Percentiles rank a stretch among this genome's conserved stretches.
Conservation (phyloP, 1,140 invertebrate species). For the Pseudomyrmex concolor region DNA sequence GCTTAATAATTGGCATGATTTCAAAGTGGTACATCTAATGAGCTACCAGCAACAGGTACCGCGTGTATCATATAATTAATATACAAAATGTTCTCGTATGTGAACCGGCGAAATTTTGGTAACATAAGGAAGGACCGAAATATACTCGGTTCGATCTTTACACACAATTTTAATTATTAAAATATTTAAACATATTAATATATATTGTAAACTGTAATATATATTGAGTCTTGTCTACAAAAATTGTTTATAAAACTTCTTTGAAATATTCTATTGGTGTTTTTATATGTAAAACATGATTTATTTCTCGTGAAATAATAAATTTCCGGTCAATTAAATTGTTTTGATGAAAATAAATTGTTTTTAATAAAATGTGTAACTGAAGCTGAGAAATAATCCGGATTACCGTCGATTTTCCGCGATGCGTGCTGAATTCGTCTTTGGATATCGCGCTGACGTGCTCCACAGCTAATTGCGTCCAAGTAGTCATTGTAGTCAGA, state of each 20-base stretch:
- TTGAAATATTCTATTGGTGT: no score
- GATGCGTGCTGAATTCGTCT: conserved; percentile 86
- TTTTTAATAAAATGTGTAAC: background rate
- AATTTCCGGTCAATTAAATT: no score
- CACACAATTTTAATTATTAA: no score
- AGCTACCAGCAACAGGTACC: conserved; percentile 31
- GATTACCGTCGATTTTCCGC: conserved; percentile 72
- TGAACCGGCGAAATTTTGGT: background rate
- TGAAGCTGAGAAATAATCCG: background rate
- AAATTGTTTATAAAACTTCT: no score
- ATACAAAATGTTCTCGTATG: background rate
- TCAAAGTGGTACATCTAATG: conserved; percentile 36
- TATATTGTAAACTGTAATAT: no score
- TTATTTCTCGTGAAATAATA: no score
- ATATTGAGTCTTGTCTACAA: no score
- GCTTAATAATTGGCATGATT: conserved; percentile 39
- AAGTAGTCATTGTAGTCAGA: conserved; percentile 86
- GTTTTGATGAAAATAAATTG: background rate
- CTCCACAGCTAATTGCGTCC: conserved; percentile 88
- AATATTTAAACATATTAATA: no score
- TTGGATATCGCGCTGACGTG: conserved; percentile 87
- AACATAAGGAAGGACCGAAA: background rate
- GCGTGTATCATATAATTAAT: conserved; percentile 30
- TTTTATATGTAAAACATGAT: no score
- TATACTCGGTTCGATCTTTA: no score